Percentiles rank a stretch among this genome's conserved stretches.
phyloP scores from a whole-genome alignment of 2,888 invertebrate genomes.

The Boloria selene region DNA sequence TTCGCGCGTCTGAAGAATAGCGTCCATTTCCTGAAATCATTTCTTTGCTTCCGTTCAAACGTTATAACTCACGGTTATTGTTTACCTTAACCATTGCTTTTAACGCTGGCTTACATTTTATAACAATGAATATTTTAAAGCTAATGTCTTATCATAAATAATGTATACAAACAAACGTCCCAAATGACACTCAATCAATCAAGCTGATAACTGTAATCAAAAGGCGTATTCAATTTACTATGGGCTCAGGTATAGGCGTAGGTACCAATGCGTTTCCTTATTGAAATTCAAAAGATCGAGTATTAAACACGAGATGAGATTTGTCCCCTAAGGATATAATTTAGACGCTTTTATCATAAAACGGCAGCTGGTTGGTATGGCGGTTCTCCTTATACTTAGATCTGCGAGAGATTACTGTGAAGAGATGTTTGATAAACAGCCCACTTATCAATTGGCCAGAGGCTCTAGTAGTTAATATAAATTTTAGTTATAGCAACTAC shows the following conservation, averaged over 20 bases:
- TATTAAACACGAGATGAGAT: constrained; percentile 63
- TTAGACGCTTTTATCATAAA: constrained; percentile 65
- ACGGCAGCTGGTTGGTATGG: constrained; percentile 66
- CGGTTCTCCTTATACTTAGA: constrained; percentile 62
- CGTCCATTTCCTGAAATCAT: constrained; percentile 66
- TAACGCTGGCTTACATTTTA: constrained; percentile 35
- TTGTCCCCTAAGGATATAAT: constrained; percentile 68
- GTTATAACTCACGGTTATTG: constrained; percentile 61
- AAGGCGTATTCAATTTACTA: constrained; percentile 43
- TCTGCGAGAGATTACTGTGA: constrained; percentile 67
- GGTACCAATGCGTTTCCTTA: constrained; percentile 50
- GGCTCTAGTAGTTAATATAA: constrained; percentile 53
- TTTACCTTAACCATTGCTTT: constrained; percentile 48
- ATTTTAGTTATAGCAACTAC: constrained; percentile 46
- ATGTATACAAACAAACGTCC: constrained; percentile 36
- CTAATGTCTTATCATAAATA: constrained; percentile 29
- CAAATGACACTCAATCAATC: constrained; percentile 36
- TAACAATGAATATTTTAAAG: constrained; percentile 32
- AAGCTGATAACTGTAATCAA: constrained; percentile 41
- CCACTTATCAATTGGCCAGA: constrained; percentile 72
- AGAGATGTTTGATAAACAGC: constrained; percentile 75
- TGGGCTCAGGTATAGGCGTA: constrained; percentile 47
- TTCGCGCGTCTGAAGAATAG: constrained; percentile 59
- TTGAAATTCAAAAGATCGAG: constrained; percentile 64
- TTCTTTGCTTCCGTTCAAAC: constrained; percentile 61